Percentiles rank a stretch among this genome's conserved stretches.
phyloP scores from a whole-genome alignment of 2,797 vertebrate genomes.

The Micromesistius poutassou region DNA sequence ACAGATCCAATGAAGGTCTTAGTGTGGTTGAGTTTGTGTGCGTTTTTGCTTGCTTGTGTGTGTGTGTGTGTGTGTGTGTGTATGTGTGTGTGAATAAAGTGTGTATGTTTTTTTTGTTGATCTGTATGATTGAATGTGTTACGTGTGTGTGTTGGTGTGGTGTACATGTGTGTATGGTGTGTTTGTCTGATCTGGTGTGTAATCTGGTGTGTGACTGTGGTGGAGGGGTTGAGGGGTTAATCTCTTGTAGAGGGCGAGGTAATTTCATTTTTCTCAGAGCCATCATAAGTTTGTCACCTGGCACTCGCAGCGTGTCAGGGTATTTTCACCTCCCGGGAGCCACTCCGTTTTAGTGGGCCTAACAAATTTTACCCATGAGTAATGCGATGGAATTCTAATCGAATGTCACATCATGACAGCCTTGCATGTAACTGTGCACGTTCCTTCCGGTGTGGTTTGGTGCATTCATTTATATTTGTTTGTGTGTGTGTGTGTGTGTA shows the following conservation, averaged over 20 bases:
- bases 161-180: background rate
- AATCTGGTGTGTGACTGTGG: background rate
- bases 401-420: conserved; percentile 27
- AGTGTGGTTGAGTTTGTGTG: background rate
- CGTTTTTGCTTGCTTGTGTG: background rate
- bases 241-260: conserved; percentile 49
- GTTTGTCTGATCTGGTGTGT: background rate
- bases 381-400: conserved; percentile 34
- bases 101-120: conserved; percentile 6
- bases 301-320: conserved; percentile 55
- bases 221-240: conserved; percentile 44
- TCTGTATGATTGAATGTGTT: conserved; percentile 10
- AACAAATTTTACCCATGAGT: conserved; percentile 31
- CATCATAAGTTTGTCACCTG: conserved; percentile 67
- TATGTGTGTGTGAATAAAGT: background rate
- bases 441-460: background rate
- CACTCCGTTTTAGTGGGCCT: conserved; percentile 36
- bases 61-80: background rate
- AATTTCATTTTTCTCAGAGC: conserved; percentile 61
- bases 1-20: background rate
- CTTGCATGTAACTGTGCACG: background rate
- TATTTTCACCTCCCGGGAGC: conserved; percentile 52
- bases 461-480: background rate
- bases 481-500: background rate
- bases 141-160: background rate